Percentiles rank a stretch among this genome's conserved stretches.
phyloP scores from a whole-genome alignment of 2,797 vertebrate genomes.

The Argentina silus region DNA sequence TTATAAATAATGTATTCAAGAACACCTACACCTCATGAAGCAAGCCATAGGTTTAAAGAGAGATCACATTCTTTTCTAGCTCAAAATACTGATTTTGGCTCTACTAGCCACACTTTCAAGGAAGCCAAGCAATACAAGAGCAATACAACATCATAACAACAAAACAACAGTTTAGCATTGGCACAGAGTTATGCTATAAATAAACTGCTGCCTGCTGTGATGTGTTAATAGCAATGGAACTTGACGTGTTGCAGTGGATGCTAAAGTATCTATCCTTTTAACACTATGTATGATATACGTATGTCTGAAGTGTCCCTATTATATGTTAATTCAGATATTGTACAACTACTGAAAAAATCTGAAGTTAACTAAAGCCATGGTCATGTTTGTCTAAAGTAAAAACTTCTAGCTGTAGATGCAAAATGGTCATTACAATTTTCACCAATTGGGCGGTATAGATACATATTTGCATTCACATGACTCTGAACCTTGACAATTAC shows the following conservation, averaged over 20 bases:
- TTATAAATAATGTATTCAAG: conserved; percentile 83
- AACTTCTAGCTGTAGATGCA: conserved; percentile 26
- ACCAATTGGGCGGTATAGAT: conserved; percentile 12
- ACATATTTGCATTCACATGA: conserved; percentile 48
- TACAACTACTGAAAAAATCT: not conserved
- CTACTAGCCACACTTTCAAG: conserved; percentile 59
- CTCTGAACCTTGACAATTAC: conserved; percentile 33
- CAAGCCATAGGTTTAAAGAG: conserved; percentile 64
- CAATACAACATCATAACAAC: conserved; percentile 50
- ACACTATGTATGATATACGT: not conserved
- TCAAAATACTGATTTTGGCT: conserved; percentile 61
- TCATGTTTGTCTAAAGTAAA: conserved; percentile 21
- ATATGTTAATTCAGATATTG: not conserved
- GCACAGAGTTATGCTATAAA: conserved; percentile 18
- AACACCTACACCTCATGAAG: conserved; percentile 80
- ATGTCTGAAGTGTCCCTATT: not conserved
- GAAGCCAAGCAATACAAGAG: conserved; percentile 69
- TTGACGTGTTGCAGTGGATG: not conserved
- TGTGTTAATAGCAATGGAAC: not conserved
- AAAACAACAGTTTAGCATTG: conserved; percentile 66
- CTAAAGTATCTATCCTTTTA: not conserved
- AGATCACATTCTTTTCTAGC: conserved; percentile 52
- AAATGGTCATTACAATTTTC: conserved; percentile 27
- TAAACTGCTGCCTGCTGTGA: not conserved
- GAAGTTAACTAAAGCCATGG: conserved; percentile 18